Evolutionary conservation across 2,113 vertebrate genomes (phyloP).

Genomic region (Silurus glanis): DNA sequence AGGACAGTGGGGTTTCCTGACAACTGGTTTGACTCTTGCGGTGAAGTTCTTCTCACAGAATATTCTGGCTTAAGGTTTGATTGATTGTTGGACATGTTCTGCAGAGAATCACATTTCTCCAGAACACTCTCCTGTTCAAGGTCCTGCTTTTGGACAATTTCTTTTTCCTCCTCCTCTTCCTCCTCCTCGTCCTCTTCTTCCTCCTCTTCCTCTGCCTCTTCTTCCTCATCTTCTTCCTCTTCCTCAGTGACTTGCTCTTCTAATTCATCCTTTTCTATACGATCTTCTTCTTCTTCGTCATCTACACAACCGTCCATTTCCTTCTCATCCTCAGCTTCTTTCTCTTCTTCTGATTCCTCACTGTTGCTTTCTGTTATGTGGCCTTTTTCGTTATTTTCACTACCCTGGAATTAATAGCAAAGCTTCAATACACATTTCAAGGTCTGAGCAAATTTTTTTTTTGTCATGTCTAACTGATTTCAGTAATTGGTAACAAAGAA

Average conservation of each 20-base stretch:
- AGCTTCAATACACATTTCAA: background rate
- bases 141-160: constrained; percentile 41
- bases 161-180: constrained; percentile 14
- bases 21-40: constrained; percentile 67
- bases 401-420: constrained; percentile 65
- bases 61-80: constrained; percentile 58
- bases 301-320: constrained; percentile 71
- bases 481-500: no score
- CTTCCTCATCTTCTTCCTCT: constrained; percentile 48
- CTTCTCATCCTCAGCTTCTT: constrained; percentile 75
- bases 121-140: constrained; percentile 30
- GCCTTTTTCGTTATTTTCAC: constrained; percentile 75
- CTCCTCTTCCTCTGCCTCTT: constrained; percentile 42
- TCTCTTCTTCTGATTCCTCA: constrained; percentile 77
- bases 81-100: constrained; percentile 57
- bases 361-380: constrained; percentile 81
- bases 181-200: constrained; percentile 62
- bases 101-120: constrained; percentile 27
- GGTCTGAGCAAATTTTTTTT: background rate
- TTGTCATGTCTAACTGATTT: background rate
- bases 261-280: constrained; percentile 54
- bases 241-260: constrained; percentile 66
- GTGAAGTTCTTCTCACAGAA: constrained; percentile 65
- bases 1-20: constrained; percentile 89
- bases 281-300: constrained; percentile 70